Conservation (phyloP, 2,113 vertebrate genomes). For the Anseranas semipalmata region DNA sequence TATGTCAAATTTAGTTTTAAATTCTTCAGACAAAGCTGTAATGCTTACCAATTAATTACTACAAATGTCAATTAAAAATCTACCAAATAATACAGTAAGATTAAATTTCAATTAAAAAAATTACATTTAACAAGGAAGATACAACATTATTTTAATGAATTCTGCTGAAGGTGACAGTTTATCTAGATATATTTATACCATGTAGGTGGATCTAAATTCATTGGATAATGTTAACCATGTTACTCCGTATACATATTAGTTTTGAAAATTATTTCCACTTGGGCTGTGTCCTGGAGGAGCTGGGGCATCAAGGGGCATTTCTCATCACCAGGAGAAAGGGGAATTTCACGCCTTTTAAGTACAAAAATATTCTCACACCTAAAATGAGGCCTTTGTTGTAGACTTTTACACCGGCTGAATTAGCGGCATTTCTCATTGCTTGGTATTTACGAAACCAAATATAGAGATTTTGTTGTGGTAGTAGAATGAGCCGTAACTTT, state of each 20-base stretch:
- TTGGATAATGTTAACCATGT: slow-evolving; percentile 75
- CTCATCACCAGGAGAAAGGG: slow-evolving; percentile 8
- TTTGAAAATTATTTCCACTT: slow-evolving; percentile 76
- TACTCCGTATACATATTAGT: slow-evolving; percentile 74
- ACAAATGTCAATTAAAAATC: slow-evolving; percentile 87
- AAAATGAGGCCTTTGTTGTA: slow-evolving; percentile 2
- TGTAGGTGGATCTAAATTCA: slow-evolving; percentile 78
- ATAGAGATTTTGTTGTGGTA: slow-evolving; percentile 50
- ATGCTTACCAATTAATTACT: slow-evolving; percentile 87
- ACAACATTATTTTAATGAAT: slow-evolving; percentile 84
- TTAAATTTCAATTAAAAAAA: slow-evolving; percentile 89
- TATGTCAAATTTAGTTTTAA: slow-evolving; percentile 85
- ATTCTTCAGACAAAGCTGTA: slow-evolving; percentile 76
- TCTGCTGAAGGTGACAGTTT: slow-evolving; percentile 85
- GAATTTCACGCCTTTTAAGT: slow-evolving; percentile 41
- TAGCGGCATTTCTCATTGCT: slow-evolving; percentile 40
- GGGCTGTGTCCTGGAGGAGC: slow-evolving; percentile 67
- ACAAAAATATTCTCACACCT: slow-evolving; percentile 45
- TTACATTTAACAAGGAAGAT: slow-evolving; percentile 78
- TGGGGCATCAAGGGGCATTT: slow-evolving; percentile 49
- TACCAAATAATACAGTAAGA: slow-evolving; percentile 82
- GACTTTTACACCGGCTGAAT: slow-evolving; percentile 36
- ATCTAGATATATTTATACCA: slow-evolving; percentile 78
- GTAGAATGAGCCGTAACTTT: slow-evolving; percentile 29
- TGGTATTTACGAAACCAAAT: slow-evolving; percentile 61